phyloP scores from a whole-genome alignment of 2,113 vertebrate species.

The Lichenostomus cassidix region DNA sequence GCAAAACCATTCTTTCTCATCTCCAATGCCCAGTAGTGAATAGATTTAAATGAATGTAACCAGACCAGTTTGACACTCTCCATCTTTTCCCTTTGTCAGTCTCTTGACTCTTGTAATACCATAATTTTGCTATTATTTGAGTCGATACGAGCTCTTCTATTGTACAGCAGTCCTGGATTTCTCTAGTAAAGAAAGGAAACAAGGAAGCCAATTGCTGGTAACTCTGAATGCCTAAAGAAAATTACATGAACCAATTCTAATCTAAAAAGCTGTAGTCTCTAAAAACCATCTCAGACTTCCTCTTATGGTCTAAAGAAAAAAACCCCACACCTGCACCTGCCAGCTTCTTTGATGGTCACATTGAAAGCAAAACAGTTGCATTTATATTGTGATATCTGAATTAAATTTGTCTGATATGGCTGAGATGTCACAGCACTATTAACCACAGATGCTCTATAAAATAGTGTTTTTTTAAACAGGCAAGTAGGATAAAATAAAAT shows the following conservation, averaged over 20 bases:
- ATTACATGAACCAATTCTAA: not conserved
- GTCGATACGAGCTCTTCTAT: not conserved
- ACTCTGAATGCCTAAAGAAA: not conserved
- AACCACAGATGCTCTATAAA: not conserved
- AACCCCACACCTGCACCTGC: not conserved
- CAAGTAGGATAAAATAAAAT: not conserved
- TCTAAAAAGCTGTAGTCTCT: not conserved
- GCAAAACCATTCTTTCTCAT: not conserved
- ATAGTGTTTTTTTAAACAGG: not conserved
- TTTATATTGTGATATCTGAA: not conserved
- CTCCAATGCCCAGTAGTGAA: not conserved
- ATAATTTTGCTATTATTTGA: not conserved
- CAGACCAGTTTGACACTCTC: not conserved
- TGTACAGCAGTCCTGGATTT: not conserved
- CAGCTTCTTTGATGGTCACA: not conserved
- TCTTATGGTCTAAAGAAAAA: not conserved
- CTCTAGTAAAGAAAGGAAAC: not conserved
- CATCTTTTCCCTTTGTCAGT: not conserved
- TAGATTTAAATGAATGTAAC: not conserved
- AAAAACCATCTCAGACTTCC: not conserved
- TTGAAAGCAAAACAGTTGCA: not conserved
- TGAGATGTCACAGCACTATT: not conserved
- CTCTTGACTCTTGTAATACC: not conserved
- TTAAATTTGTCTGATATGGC: not conserved
- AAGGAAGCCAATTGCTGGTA: not conserved